A percentile compares a stretch with the other conserved stretches of the same genome.
Evolutionary conservation across 2,888 invertebrate species (phyloP).

Genomic region (Melangyna quadrimaculata): DNA sequence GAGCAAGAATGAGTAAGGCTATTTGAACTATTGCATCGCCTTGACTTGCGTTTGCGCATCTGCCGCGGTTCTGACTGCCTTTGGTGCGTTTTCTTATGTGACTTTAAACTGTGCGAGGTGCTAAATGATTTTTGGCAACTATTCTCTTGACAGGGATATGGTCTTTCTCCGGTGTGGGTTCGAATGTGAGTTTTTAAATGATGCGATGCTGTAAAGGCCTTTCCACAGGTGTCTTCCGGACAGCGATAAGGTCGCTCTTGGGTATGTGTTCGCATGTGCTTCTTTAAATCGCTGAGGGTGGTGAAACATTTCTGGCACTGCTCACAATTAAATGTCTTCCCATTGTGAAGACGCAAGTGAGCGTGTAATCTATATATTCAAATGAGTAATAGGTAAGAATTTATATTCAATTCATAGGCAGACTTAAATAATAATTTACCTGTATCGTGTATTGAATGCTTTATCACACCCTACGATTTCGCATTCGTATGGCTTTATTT

Average conservation of each 20-base stretch:
- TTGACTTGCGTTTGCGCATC: slow-evolving; percentile 66
- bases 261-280: slow-evolving; percentile 95
- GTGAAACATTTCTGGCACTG: slow-evolving; percentile 95
- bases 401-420: not conserved
- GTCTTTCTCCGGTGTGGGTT: slow-evolving; percentile 87
- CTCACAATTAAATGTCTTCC: slow-evolving; percentile 96
- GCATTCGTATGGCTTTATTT: slow-evolving; percentile 95
- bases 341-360: slow-evolving; percentile 95
- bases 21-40: slow-evolving; percentile 69
- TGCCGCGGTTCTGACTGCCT: slow-evolving; percentile 76
- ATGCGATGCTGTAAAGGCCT: slow-evolving; percentile 96
- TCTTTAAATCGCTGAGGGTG: slow-evolving; percentile 95
- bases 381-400: not conserved
- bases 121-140: slow-evolving; percentile 90
- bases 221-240: slow-evolving; percentile 91
- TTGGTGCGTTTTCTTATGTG: slow-evolving; percentile 89
- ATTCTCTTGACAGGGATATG: slow-evolving; percentile 87
- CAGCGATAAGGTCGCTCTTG: slow-evolving; percentile 95
- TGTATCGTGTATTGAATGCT: slow-evolving; percentile 96
- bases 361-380: slow-evolving; percentile 85
- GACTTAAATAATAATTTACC: slow-evolving; percentile 81
- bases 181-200: slow-evolving; percentile 95
- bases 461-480: slow-evolving; percentile 91
- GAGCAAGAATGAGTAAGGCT: slow-evolving; percentile 61
- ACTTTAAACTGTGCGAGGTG: slow-evolving; percentile 91